These are phyloP conservation scores for Ciona savignyi DNA, from an alignment of 23 tunicate genomes.

Conservation along the genomic window DNA sequence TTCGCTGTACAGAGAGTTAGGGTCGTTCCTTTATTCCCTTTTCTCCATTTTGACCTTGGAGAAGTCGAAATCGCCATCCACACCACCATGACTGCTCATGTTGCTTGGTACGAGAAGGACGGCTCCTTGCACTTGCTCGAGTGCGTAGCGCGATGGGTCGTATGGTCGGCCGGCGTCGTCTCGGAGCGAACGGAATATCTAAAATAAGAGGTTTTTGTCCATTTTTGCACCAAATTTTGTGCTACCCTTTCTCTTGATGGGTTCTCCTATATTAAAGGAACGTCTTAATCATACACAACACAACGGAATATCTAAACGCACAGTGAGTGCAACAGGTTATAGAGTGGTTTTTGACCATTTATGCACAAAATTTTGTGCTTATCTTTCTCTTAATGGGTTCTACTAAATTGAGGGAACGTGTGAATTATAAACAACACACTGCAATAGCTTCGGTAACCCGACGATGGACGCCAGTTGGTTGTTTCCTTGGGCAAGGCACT, in stretches of 20 bases:
- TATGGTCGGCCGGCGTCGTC: constrained; percentile 82
- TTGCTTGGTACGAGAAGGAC: constrained; percentile 41
- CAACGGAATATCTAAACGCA: neutral
- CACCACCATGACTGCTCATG: neutral
- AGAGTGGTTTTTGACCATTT: no score
- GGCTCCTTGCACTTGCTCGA: constrained; percentile 71
- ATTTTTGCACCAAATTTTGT: neutral
- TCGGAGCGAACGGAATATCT: constrained; percentile 75
- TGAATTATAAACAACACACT: no score
- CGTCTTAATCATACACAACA: no score
- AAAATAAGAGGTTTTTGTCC: neutral
- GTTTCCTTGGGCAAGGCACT: no score
- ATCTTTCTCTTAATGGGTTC: no score
- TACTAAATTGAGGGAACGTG: no score
- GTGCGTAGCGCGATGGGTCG: constrained; percentile 49
- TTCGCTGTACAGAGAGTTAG: no score
- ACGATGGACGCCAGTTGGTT: no score
- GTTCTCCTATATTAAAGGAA: no score
- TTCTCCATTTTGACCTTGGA: constrained; percentile 63
- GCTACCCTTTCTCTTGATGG: neutral
- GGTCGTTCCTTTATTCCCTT: constrained; percentile 4
- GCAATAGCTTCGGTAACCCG: no score
- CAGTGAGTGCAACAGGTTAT: no score
- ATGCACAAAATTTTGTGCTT: no score
- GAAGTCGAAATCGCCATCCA: constrained; percentile 10